phyloP scores from a whole-genome alignment of 1,140 invertebrate species.

The Nomia melanderi region DNA sequence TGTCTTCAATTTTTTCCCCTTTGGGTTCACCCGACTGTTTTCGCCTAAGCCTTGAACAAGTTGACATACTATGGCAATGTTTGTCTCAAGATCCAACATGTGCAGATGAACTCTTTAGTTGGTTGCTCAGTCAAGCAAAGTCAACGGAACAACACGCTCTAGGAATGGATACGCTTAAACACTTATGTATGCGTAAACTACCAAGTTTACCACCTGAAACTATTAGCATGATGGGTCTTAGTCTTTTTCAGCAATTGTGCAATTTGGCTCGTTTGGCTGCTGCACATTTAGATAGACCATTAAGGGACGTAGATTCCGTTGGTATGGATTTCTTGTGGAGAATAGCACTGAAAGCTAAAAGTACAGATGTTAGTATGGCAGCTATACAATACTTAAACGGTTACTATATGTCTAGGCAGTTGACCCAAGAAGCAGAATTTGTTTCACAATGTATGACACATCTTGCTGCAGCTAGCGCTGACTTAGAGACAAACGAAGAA shows the following conservation, averaged over 20 bases:
- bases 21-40: slow-evolving; percentile 94
- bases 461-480: slow-evolving; percentile 89
- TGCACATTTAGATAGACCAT: slow-evolving; percentile 82
- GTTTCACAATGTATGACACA: slow-evolving; percentile 95
- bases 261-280: slow-evolving; percentile 89
- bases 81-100: slow-evolving; percentile 91
- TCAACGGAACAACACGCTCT: slow-evolving; percentile 95
- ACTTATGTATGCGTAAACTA: slow-evolving; percentile 94
- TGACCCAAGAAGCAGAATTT: slow-evolving; percentile 95
- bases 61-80: slow-evolving; percentile 95
- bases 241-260: slow-evolving; percentile 94
- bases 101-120: slow-evolving; percentile 94
- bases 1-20: slow-evolving; percentile 95
- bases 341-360: slow-evolving; percentile 93
- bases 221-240: slow-evolving; percentile 95
- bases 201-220: slow-evolving; percentile 92
- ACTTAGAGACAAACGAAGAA: slow-evolving; percentile 87
- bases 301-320: slow-evolving; percentile 81
- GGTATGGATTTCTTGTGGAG: slow-evolving; percentile 97
- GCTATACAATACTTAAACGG: slow-evolving; percentile 96
- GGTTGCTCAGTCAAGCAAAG: slow-evolving; percentile 94
- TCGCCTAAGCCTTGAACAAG: slow-evolving; percentile 92
- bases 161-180: slow-evolving; percentile 91
- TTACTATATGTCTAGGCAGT: slow-evolving; percentile 94
- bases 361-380: slow-evolving; percentile 95